Percentiles rank a stretch among this genome's conserved stretches.
phyloP scores from a whole-genome alignment of 2,888 invertebrate genomes.

The Cephalotes varians region DNA sequence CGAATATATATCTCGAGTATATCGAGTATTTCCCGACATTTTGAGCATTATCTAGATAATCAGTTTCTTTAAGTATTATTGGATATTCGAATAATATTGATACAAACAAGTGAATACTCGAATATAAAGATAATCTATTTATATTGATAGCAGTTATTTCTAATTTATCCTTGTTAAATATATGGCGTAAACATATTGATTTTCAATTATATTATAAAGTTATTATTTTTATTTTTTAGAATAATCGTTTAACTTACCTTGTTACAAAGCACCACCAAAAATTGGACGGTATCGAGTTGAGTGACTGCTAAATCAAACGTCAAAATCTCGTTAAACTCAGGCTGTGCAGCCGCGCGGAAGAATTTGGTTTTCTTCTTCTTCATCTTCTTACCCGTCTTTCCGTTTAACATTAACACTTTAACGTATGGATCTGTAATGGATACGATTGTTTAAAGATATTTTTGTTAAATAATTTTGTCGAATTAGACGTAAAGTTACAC shows the following conservation, averaged over 20 bases:
- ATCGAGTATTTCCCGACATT: too few relatives aligned
- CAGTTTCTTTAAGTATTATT: too few relatives aligned
- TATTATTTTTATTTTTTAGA: background rate
- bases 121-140: too few relatives aligned
- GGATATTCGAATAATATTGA: too few relatives aligned
- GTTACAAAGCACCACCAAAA: constrained; percentile 83
- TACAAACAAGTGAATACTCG: too few relatives aligned
- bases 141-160: too few relatives aligned
- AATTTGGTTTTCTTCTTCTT: constrained; percentile 85
- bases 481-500: too few relatives aligned
- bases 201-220: background rate
- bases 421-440: constrained; percentile 84
- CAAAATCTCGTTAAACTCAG: constrained; percentile 85
- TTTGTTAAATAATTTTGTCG: background rate
- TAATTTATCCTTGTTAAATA: too few relatives aligned
- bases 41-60: too few relatives aligned
- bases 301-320: constrained; percentile 84
- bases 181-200: background rate
- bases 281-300: constrained; percentile 84
- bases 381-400: constrained; percentile 84
- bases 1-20: too few relatives aligned
- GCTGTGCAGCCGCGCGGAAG: constrained; percentile 78
- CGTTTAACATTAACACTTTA: constrained; percentile 84
- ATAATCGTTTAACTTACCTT: constrained; percentile 75
- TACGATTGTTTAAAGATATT: constrained; percentile 6